Percentiles rank a stretch among this genome's conserved stretches.
These are phyloP conservation scores for Xestia sexstrigata DNA, from an alignment of 2,888 invertebrate genomes.

Conservation along the genomic window DNA sequence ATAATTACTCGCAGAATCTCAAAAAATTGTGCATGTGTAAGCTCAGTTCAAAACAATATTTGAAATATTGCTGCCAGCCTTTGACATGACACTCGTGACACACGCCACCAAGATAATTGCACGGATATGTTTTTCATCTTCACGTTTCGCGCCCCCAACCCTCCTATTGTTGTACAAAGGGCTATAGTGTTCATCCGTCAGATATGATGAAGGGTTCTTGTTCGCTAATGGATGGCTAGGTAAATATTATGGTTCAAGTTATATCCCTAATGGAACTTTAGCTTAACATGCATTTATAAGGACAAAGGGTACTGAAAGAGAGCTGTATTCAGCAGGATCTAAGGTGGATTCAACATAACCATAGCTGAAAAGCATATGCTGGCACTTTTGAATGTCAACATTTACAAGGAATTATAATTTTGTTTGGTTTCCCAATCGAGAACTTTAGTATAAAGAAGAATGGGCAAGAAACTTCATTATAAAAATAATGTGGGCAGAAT, in stretches of 20 bases:
- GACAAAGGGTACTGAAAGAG: neutral
- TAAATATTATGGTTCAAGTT: slow-evolving; percentile 38
- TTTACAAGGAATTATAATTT: too few relatives aligned
- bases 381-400: too few relatives aligned
- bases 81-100: neutral
- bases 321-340: neutral
- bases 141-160: slow-evolving; percentile 4
- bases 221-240: slow-evolving; percentile 42
- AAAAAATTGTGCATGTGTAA: neutral
- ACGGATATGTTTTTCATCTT: slow-evolving; percentile 17
- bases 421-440: neutral
- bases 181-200: slow-evolving; percentile 31
- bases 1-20: neutral
- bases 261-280: neutral
- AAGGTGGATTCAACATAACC: neutral
- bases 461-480: neutral
- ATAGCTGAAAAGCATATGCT: neutral
- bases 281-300: neutral
- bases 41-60: slow-evolving; percentile 16
- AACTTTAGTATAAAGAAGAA: neutral
- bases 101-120: slow-evolving; percentile 6
- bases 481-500: neutral
- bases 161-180: slow-evolving; percentile 32
- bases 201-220: slow-evolving; percentile 37
- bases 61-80: slow-evolving; percentile 12